These are phyloP conservation scores for Andrena marginata DNA, from an alignment of 2,888 invertebrate species.

Conservation along the genomic window DNA sequence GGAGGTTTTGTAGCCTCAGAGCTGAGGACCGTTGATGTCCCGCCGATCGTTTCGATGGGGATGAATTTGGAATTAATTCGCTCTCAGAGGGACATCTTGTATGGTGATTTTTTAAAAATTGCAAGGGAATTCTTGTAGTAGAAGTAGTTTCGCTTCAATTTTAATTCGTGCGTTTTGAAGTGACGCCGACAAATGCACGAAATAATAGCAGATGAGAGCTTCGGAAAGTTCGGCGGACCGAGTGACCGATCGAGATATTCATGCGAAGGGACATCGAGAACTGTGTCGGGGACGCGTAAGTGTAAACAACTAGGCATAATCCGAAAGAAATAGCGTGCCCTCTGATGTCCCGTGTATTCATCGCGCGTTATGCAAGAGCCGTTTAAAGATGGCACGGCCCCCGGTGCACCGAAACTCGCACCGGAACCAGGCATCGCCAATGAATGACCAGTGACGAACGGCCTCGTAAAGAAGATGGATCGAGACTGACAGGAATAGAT, in stretches of 20 bases:
- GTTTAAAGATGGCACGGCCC: slow-evolving; percentile 46
- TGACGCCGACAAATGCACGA: no score
- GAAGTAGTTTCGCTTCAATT: no score
- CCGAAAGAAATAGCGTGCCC: background rate
- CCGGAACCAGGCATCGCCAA: slow-evolving; percentile 50
- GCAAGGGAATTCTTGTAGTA: no score
- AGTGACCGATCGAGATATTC: no score
- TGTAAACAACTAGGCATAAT: background rate
- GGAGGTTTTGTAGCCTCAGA: background rate
- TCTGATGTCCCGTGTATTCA: slow-evolving; percentile 12
- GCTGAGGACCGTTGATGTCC: slow-evolving; percentile 4
- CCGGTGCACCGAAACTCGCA: slow-evolving; percentile 11
- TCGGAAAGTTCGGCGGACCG: no score
- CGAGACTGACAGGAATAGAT: slow-evolving; percentile 63
- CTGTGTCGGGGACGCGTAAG: no score
- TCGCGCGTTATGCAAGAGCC: slow-evolving; percentile 19
- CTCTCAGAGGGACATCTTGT: background rate
- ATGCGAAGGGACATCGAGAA: no score
- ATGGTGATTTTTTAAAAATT: background rate
- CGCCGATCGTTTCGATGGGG: slow-evolving; percentile 9
- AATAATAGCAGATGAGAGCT: no score
- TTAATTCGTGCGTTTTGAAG: no score
- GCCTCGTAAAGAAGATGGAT: slow-evolving; percentile 70
- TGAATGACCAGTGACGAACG: slow-evolving; percentile 67
- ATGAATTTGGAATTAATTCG: slow-evolving; percentile 2